Percentiles rank a stretch among this genome's conserved stretches.
phyloP scores from a whole-genome alignment of 2,113 vertebrate species.

The Menidia beryllina region DNA sequence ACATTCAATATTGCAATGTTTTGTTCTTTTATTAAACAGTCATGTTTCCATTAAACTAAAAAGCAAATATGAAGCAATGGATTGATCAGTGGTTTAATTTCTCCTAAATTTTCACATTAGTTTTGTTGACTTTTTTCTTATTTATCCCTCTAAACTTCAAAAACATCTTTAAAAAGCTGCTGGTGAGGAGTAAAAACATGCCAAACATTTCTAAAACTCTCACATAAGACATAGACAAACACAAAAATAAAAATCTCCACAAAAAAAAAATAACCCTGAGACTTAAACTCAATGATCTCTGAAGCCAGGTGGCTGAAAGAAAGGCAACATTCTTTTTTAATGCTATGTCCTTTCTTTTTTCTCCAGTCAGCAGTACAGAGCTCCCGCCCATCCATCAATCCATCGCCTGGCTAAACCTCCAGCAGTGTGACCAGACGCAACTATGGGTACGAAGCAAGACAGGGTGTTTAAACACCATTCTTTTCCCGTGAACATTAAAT shows the following conservation, averaged over 20 bases:
- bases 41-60: no score
- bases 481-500: constrained; percentile 24
- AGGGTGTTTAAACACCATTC: constrained; percentile 7
- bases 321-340: constrained; percentile 41
- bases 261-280: not conserved
- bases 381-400: constrained; percentile 31
- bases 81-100: no score
- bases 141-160: not conserved
- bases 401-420: constrained; percentile 29
- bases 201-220: not conserved
- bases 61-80: no score
- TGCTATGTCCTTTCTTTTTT: not conserved
- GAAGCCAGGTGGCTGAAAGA: constrained; percentile 59
- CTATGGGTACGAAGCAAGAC: constrained; percentile 20
- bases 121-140: no score
- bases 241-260: not conserved
- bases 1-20: not conserved
- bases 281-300: constrained; percentile 67
- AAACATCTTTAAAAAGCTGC: not conserved
- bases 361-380: not conserved
- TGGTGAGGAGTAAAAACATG: not conserved
- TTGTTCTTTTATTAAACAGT: not conserved
- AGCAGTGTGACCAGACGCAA: constrained; percentile 23
- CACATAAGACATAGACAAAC: no score
- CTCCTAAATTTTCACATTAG: no score